These are phyloP conservation scores for Crioceris asparagi DNA, from an alignment of 2,888 invertebrate species.

Conservation along the genomic window DNA sequence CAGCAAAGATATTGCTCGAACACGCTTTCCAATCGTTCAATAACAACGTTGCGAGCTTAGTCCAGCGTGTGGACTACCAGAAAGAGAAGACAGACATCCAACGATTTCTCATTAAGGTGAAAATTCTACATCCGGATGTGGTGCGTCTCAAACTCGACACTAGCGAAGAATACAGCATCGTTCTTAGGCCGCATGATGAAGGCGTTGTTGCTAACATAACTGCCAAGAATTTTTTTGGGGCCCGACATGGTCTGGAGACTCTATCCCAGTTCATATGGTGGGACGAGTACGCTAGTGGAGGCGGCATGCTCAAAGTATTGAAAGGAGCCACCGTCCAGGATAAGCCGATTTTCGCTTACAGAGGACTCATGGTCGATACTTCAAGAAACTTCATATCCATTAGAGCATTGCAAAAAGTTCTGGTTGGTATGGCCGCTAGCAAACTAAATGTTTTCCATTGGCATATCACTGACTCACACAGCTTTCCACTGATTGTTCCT, in stretches of 20 bases:
- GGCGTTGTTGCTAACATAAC: slow-evolving; percentile 49
- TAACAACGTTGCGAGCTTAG: slow-evolving; percentile 26
- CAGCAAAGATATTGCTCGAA: slow-evolving; percentile 37
- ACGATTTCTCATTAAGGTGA: slow-evolving; percentile 42
- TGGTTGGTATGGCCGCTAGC: slow-evolving; percentile 81
- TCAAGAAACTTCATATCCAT: slow-evolving; percentile 81
- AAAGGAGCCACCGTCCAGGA: slow-evolving; percentile 62
- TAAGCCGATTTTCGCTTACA: slow-evolving; percentile 56
- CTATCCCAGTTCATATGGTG: slow-evolving; percentile 72
- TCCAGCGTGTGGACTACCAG: slow-evolving; percentile 22
- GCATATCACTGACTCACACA: slow-evolving; percentile 86
- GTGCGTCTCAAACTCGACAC: slow-evolving; percentile 53
- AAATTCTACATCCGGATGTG: slow-evolving; percentile 40
- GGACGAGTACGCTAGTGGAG: slow-evolving; percentile 50
- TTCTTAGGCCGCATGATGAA: slow-evolving; percentile 40
- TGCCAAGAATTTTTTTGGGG: slow-evolving; percentile 64
- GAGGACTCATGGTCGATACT: slow-evolving; percentile 85
- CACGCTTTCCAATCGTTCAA: slow-evolving; percentile 45
- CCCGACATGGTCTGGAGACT: slow-evolving; percentile 67
- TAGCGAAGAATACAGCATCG: slow-evolving; percentile 65
- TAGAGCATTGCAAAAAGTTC: slow-evolving; percentile 55
- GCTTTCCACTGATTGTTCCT: slow-evolving; percentile 75
- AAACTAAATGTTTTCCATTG: slow-evolving; percentile 92
- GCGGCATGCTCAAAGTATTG: slow-evolving; percentile 50
- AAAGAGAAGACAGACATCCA: slow-evolving; percentile 27